A percentile compares a stretch with the other conserved stretches of the same genome.
Evolutionary conservation across 2,113 vertebrate species (phyloP).

Genomic region (Spea bombifrons): DNA sequence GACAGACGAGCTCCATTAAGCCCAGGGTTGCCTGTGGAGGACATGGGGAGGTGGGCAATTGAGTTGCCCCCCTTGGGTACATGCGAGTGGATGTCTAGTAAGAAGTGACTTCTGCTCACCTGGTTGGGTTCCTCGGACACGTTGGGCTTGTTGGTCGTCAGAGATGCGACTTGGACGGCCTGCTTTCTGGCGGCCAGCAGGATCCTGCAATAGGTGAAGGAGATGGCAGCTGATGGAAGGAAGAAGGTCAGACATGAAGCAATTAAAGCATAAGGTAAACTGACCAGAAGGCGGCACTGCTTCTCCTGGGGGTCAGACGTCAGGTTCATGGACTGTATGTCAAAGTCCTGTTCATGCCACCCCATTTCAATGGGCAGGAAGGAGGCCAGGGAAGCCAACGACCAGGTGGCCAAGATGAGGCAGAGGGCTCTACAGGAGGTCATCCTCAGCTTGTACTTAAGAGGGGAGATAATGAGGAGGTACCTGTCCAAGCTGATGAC

Average conservation of each 20-base stretch:
- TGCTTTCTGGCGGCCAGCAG: constrained; percentile 84
- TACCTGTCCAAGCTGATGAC: constrained; percentile 95
- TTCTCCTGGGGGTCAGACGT: constrained; percentile 60
- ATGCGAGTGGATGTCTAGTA: not conserved
- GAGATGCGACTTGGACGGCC: constrained; percentile 83
- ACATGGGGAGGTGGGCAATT: not conserved
- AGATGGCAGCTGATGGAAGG: constrained; percentile 87
- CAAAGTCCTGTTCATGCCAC: constrained; percentile 80
- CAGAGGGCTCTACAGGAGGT: constrained; percentile 79
- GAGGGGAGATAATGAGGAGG: constrained; percentile 91
- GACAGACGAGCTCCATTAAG: not conserved
- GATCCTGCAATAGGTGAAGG: constrained; percentile 95
- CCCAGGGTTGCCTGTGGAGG: not conserved
- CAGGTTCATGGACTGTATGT: constrained; percentile 53
- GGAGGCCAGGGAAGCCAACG: constrained; percentile 81
- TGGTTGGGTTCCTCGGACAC: constrained; percentile 60
- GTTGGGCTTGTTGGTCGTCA: constrained; percentile 67
- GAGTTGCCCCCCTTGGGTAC: not conserved
- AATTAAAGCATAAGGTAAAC: constrained; percentile 84
- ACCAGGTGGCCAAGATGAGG: constrained; percentile 86
- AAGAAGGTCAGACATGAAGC: constrained; percentile 94
- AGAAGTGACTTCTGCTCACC: constrained; percentile 53
- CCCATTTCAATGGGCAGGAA: constrained; percentile 93
- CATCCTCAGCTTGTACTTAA: constrained; percentile 93
- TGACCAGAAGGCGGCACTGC: constrained; percentile 83